Base-by-base conservation (phyloP, 2,797 vertebrate species). In the Silurus aristotelis region DNA sequence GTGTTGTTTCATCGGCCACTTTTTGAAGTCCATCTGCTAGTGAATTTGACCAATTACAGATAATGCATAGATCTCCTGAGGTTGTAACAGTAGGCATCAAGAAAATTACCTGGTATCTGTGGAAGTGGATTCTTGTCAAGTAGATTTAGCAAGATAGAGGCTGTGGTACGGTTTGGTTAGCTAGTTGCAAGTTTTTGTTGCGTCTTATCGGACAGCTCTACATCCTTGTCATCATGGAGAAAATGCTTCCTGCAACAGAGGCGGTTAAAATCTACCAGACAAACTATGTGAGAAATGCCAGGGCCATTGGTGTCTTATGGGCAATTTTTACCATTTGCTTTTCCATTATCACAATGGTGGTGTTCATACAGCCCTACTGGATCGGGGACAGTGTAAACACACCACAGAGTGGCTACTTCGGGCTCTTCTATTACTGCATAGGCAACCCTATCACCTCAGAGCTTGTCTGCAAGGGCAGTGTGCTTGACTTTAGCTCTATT, bases 341-440 rank as follows among this genome's bases (percentile, higher is more conserved):
- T 85, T 94, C 95, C 25, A 96, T 99, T 90, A 96, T 99, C 89
- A 96, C 96, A 88, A 90, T 97, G 91, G 97, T 98, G 91, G 96
- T 97, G 84, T 99, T 99, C 92, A 97, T 99, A 91, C 98, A 99
- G 92, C 98, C 98, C 0, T 99, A 94, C 93, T 99, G 98, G 98
- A 99, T 99, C 63, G 98, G 98, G 6, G 98, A 99, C 94, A 99
- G 97, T 84, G 96, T 98, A 55, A 94, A 96, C 93, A 99, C 98
- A 0, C 98, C 97, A 0, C 97, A 99, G 91, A 97, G 97, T 0
- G 98, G 98, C 0, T 98, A 99, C 92, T 99, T 99, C 38, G 98
- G 98, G 86, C 96, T 99, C 70, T 99, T 97, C 93, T 96, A 97
- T 91, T 99, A 99, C 92, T 99, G 98, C 90, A 96, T 99, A 90